Base-by-base conservation (phyloP, 2,888 invertebrate species). In the Chymomyza amoena region DNA sequence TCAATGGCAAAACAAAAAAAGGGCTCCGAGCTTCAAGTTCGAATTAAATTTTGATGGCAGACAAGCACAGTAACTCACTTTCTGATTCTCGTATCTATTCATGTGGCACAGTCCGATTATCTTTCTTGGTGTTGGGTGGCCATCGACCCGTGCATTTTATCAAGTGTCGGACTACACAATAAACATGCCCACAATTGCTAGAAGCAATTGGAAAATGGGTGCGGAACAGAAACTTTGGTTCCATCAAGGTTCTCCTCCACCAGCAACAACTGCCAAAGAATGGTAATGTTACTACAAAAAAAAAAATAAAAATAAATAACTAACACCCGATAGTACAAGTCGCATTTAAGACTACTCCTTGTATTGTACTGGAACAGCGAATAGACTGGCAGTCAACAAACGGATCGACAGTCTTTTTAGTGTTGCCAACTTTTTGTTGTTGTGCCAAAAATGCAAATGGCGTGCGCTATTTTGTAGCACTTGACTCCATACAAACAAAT, bases 361-460 rank as follows among this genome's bases (percentile, higher is more conserved):
- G 13, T 45, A 4, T 45, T 45, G 13, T 13, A 13, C 10, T 10
- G 39, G 39, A 45, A 10, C 13, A 45, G 13, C 1, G 39, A 45
- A 45, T 45, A 45, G 39, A 13, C 39, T 13, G 13, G 0, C 39
- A 45, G 39, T 13, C 13, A 13, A 45, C 39, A 13, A 45, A 45
- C 39, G 54, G 25, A 57, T 57, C 68, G 28, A 67, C 68, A 45
- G 64, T 28, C 62, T 69, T 70, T 32, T 72, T 70, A 75, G 81
- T 79, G 81, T 70, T 85, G 81, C 73, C 81, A 80, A 77, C 75
- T 70, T 50, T 62, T 32, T 32, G 32, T 32, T 51, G 51, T 54
- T 20, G 69, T 82, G 85, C 83, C 85, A 87, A 87, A 86, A 84
- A 84, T 84, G 83, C 76, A 84, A 87, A 87, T 83, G 86, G 81